Evolutionary conservation across 2,113 vertebrate genomes (phyloP).

Genomic region (Nansenia antarctica): DNA sequence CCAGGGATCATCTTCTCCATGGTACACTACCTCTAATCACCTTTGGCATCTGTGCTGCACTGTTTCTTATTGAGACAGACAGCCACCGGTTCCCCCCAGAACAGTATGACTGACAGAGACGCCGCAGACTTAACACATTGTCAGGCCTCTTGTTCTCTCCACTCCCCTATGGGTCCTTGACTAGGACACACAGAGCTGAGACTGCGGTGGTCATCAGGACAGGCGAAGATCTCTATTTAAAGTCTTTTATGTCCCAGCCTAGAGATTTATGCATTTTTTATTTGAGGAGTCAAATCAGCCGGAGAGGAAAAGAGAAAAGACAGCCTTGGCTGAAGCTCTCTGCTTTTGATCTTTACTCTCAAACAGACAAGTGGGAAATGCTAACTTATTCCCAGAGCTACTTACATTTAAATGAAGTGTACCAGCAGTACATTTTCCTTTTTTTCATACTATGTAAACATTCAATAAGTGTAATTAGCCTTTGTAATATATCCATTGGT

Average conservation of each 20-base stretch:
- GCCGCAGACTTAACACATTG: constrained; percentile 46
- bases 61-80: neutral
- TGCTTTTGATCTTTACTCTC: neutral
- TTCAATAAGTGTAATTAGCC: too few species aligned
- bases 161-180: constrained; percentile 8
- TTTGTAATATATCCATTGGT: too few species aligned
- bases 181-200: constrained; percentile 34
- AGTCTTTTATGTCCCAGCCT: neutral
- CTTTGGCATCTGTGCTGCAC: constrained; percentile 36
- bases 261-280: neutral
- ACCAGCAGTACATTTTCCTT: too few species aligned
- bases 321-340: neutral
- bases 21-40: constrained; percentile 32
- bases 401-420: too few species aligned
- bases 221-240: constrained; percentile 2
- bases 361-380: neutral
- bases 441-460: too few species aligned
- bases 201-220: constrained; percentile 23
- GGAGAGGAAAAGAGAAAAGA: neutral
- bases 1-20: neutral
- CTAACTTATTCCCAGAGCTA: neutral
- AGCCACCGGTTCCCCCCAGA: neutral
- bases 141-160: constrained; percentile 30
- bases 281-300: neutral
- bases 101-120: neutral